Percentiles rank a stretch among this genome's conserved stretches.
phyloP scores from a whole-genome alignment of 2,797 vertebrate genomes.

The Esox masquinongy region DNA sequence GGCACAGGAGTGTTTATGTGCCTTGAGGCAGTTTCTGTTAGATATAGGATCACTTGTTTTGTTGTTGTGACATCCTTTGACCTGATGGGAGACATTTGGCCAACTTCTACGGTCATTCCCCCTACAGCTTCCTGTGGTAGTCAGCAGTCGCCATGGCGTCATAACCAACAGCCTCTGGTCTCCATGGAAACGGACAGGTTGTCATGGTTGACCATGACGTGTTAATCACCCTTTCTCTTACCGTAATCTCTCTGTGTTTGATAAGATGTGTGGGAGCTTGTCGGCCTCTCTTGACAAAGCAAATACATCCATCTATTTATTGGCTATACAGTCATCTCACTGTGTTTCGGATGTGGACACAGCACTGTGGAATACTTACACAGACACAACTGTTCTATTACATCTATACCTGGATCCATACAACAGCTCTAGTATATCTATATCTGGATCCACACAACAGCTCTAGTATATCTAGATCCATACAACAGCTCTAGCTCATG shows the following conservation, averaged over 20 bases:
- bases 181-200: slow-evolving; percentile 40
- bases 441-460: background rate
- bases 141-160: background rate
- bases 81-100: background rate
- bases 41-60: background rate
- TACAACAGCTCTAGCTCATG: too few species aligned
- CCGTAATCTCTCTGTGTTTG: slow-evolving; percentile 26
- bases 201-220: slow-evolving; percentile 59
- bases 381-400: background rate
- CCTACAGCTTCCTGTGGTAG: background rate
- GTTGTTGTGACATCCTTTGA: slow-evolving; percentile 16
- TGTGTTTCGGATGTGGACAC: too few species aligned
- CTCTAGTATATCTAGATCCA: too few species aligned
- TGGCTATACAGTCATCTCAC: too few species aligned
- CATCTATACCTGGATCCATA: too few species aligned
- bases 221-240: slow-evolving; percentile 60
- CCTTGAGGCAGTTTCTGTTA: background rate
- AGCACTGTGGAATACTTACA: too few species aligned
- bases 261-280: slow-evolving; percentile 32
- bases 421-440: too few species aligned
- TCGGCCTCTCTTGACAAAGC: slow-evolving; percentile 12
- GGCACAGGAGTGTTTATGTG: background rate
- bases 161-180: background rate
- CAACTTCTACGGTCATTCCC: background rate
- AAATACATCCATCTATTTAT: background rate